A percentile compares a stretch with the other conserved stretches of the same genome.
Conservation (phyloP, 2,113 vertebrate species). For the Falcunculus frontatus region DNA sequence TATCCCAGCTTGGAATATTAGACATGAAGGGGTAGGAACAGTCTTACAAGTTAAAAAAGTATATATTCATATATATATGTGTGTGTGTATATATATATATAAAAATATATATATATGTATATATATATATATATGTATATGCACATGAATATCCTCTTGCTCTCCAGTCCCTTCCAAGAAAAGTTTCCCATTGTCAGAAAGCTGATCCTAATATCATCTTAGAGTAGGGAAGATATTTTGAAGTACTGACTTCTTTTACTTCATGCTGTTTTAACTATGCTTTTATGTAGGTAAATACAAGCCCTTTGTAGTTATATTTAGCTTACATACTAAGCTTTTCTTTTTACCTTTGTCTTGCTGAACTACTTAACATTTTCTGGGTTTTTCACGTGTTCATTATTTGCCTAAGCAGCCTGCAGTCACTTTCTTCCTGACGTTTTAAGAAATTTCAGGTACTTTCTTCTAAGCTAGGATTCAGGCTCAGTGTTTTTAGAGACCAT, state of each 20-base stretch:
- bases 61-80: background rate
- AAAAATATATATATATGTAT: too few relatives aligned
- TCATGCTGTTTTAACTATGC: background rate
- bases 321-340: background rate
- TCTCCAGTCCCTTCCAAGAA: slow-evolving; percentile 55
- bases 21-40: slow-evolving; percentile 53
- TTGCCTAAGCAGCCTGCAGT: background rate
- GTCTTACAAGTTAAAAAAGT: slow-evolving; percentile 16
- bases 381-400: background rate
- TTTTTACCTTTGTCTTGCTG: background rate
- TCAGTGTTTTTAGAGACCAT: background rate
- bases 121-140: background rate
- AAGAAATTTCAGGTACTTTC: background rate
- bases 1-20: slow-evolving; percentile 63
- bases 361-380: background rate
- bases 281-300: background rate
- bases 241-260: slow-evolving; percentile 44
- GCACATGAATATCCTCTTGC: slow-evolving; percentile 57
- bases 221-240: slow-evolving; percentile 53
- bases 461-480: background rate
- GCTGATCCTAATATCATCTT: slow-evolving; percentile 54
- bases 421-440: background rate
- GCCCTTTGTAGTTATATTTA: background rate
- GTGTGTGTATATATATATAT: background rate
- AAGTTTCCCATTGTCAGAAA: slow-evolving; percentile 64